Evolutionary conservation across 1,140 invertebrate species (phyloP).

Genomic region (Orussus abietinus): DNA sequence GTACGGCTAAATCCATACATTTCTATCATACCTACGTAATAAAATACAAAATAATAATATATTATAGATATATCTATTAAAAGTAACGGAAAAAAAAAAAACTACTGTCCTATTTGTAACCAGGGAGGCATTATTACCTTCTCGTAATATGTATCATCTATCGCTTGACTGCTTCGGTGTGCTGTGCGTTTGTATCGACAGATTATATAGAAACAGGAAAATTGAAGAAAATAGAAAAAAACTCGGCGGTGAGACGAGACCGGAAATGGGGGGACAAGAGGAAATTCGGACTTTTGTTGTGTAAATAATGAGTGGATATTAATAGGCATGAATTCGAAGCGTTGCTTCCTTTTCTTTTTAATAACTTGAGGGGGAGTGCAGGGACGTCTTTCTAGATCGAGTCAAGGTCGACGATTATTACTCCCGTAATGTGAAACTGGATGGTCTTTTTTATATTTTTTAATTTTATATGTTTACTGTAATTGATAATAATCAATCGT

Average conservation of each 20-base stretch:
- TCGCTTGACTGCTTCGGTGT: slow-evolving; percentile 29
- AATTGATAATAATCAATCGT: slow-evolving; percentile 43
- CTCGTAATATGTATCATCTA: slow-evolving; percentile 12
- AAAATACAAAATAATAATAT: slow-evolving; percentile 3
- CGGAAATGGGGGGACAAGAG: too few species aligned
- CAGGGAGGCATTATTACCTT: slow-evolving; percentile 1
- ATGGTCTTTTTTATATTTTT: slow-evolving; percentile 48
- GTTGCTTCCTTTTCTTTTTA: slow-evolving; percentile 12
- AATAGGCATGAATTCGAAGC: slow-evolving; percentile 13
- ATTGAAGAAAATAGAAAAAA: slow-evolving; percentile 24
- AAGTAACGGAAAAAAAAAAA: too few species aligned
- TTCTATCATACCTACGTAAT: slow-evolving; percentile 8
- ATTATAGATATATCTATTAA: slow-evolving; percentile 3
- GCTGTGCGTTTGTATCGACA: slow-evolving; percentile 30
- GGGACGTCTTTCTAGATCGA: not conserved
- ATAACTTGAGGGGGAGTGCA: too few species aligned
- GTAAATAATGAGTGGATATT: slow-evolving; percentile 43
- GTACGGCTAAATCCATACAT: slow-evolving; percentile 2
- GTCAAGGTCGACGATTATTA: slow-evolving; percentile 16
- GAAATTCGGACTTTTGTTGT: slow-evolving; percentile 37
- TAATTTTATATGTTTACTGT: slow-evolving; percentile 50
- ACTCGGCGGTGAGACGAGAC: slow-evolving; percentile 20
- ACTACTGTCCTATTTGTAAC: slow-evolving; percentile 5
- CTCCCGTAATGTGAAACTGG: slow-evolving; percentile 18
- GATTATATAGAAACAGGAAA: too few species aligned